Evolutionary conservation across 2,797 vertebrate genomes (phyloP).

Genomic region (Clarias pachynema): DNA sequence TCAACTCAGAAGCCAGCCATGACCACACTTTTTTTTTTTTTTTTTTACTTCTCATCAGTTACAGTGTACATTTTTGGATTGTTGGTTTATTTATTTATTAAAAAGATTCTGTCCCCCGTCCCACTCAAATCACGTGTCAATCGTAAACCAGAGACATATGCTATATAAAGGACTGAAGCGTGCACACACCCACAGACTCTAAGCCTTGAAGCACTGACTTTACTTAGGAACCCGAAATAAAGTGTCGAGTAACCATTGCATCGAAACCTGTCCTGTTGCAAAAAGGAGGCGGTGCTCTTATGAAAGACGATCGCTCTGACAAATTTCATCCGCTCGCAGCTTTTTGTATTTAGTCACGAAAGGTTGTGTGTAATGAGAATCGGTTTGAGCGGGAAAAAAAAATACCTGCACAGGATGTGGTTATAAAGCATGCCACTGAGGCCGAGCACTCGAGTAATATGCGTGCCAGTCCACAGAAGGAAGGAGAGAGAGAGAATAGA

Average conservation of each 20-base stretch:
- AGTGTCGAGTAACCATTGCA: too few relatives aligned
- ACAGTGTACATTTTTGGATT: background rate
- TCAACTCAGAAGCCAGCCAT: background rate
- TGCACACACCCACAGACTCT: background rate
- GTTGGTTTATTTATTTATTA: background rate
- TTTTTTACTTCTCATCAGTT: background rate
- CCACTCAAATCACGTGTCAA: background rate
- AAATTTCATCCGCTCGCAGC: background rate
- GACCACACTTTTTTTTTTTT: background rate
- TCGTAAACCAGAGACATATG: background rate
- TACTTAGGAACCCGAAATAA: background rate
- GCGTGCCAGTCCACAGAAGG: background rate
- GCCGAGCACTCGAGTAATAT: background rate
- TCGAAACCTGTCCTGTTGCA: background rate
- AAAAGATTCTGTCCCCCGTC: background rate
- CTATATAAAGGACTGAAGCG: background rate
- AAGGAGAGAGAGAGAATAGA: background rate
- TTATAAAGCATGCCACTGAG: background rate
- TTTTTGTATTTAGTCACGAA: background rate
- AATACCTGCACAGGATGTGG: constrained; percentile 13
- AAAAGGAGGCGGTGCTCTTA: too few relatives aligned
- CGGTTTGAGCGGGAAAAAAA: background rate
- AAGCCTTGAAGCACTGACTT: background rate
- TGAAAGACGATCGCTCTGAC: background rate
- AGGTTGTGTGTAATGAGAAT: background rate